Evolutionary conservation across 2,888 invertebrate genomes (phyloP).

Genomic region (Stegophylla sp.): DNA sequence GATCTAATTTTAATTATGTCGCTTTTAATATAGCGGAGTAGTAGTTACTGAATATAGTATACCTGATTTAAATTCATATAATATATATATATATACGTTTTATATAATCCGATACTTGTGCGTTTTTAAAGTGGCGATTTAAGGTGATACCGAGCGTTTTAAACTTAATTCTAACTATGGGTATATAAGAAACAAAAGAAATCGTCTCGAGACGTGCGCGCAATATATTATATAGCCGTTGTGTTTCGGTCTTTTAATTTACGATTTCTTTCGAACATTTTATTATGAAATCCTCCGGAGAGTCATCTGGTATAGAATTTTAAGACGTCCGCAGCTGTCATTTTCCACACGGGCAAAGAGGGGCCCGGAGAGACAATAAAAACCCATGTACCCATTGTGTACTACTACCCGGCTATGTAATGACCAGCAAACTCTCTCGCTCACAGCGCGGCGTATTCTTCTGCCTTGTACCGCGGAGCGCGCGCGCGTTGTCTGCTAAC

Average conservation of each 20-base stretch:
- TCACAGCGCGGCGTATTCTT: not conserved
- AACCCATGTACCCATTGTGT: not conserved
- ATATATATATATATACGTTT: no score
- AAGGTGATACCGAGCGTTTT: no score
- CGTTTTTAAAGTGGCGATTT: no score
- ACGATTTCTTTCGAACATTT: conserved; percentile 4
- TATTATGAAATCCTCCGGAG: conserved; percentile 18
- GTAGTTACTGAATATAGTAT: no score
- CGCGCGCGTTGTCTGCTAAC: not conserved
- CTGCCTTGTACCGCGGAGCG: not conserved
- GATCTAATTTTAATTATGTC: no score
- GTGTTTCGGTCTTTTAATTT: conserved; percentile 24
- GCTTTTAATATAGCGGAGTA: no score
- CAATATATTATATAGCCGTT: not conserved
- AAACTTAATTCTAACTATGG: not conserved
- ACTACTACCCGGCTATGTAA: conserved; percentile 11
- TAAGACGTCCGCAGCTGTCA: conserved; percentile 38
- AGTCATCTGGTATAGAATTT: conserved; percentile 12
- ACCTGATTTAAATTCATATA: no score
- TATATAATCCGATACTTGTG: no score
- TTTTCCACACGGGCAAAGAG: not conserved
- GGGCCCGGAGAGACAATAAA: conserved; percentile 36
- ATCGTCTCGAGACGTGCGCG: not conserved
- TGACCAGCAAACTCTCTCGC: conserved; percentile 24
- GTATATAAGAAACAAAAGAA: not conserved